A percentile compares a stretch with the other conserved stretches of the same genome.
Conservation (phyloP, 2,113 vertebrate genomes). For the Anhinga anhinga region DNA sequence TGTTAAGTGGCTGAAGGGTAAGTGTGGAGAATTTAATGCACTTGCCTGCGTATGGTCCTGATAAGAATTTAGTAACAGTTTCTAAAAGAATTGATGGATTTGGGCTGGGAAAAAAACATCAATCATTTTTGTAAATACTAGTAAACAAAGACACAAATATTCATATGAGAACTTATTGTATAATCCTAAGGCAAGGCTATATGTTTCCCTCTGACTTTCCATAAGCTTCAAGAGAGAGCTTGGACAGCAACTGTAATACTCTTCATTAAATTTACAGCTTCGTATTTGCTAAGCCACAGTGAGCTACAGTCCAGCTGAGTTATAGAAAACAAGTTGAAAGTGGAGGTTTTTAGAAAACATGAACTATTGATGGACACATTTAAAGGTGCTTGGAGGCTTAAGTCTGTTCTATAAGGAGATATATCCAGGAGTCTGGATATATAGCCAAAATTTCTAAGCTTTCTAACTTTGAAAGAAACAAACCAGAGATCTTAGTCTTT, state of each 20-base stretch:
- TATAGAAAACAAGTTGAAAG: background rate
- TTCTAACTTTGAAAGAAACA: background rate
- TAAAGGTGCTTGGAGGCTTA: background rate
- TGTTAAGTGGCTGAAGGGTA: background rate
- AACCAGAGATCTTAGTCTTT: background rate
- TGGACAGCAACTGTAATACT: background rate
- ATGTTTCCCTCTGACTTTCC: background rate
- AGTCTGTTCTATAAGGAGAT: background rate
- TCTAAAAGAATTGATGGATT: background rate
- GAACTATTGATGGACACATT: background rate
- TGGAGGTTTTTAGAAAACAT: background rate
- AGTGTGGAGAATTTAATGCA: background rate
- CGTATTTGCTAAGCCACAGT: background rate
- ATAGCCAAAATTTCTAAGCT: background rate
- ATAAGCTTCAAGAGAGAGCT: background rate
- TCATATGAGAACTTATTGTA: background rate
- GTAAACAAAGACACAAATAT: background rate
- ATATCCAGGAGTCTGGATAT: background rate
- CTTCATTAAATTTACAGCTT: background rate
- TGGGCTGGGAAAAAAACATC: background rate
- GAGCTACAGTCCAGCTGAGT: background rate
- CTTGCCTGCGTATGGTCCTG: background rate
- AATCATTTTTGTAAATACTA: background rate
- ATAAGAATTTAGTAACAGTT: background rate
- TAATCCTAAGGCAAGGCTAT: background rate